Base-by-base conservation (phyloP, 2,113 vertebrate genomes). In the Xyrauchen texanus region DNA sequence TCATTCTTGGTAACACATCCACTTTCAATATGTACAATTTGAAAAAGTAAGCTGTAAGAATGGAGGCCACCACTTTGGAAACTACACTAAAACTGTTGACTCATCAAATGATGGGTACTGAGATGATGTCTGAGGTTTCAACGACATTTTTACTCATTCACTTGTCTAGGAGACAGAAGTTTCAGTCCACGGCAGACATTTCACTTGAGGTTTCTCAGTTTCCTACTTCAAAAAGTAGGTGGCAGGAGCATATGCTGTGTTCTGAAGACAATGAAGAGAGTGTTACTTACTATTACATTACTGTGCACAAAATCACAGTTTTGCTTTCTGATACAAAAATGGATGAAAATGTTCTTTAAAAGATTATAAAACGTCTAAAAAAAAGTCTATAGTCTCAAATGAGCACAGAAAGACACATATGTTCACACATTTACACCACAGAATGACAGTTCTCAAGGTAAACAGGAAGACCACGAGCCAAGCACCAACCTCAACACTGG, bases 61-160 rank as follows among this genome's bases (percentile, higher is more conserved):
- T 34, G 21, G 3, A 34, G 21, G 21, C 61, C 65, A n/a, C 45
- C 13, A 1, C 51, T 49, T 13, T 4, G 52, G 49, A 67, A 61
- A 79, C 74, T 2, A 72, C 46, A 57, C 51, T 3, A 16, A 51
- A 72, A 60, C 78, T 79, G 76, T 74, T 72, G 62, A 73, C 62
- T 85, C 70, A 68, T 79, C 34, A 11, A 11, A 70, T 44, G 15
- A 55, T 4, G 6, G 15, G 51, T 61, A 63, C 10, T 61, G 63
- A 82, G 58, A 64, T 77, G 11, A 80, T 6, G 42, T 66, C 9
- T 81, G 86, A 80, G 86, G 88, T 88, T 88, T 88, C 78, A 88
- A 90, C 88, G 57, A 64, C 64, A 86, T 82, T 65, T 71, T 79
- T 44, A 82, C 65, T 81, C 78, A 84, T 65, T 84, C 78, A 83